Base-by-base conservation (phyloP, 2,888 invertebrate genomes). In the Dasypogon diadema region DNA sequence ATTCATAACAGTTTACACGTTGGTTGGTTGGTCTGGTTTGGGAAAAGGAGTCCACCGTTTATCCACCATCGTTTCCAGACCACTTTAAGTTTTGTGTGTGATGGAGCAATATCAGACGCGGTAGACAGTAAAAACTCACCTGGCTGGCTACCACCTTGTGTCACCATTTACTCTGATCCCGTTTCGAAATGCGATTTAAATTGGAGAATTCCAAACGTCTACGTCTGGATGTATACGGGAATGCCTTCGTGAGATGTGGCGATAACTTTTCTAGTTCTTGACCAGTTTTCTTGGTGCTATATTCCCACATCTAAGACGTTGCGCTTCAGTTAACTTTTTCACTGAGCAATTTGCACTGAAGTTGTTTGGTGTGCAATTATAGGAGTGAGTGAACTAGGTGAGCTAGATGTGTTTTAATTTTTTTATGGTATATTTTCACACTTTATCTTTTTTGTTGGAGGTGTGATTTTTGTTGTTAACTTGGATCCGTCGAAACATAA, bases 201-300 rank as follows among this genome's bases (percentile, higher is more conserved):
- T 60, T 60, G 42, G 60, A 18, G 60, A 30, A 60, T 37, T 60
- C 37, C 37, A 60, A n/a, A 22, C 37, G 60, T 37, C 34, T 60
- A n/a, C n/a, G 37, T 60, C 60, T 42, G 42, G 42, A 42, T 12
- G 6, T n/a, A n/a, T 2, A 42, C 42, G n/a, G 42, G 42, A 42
- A 42, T 42, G 42, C n/a, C 21, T n/a, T 22, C 30, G 42, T 60
- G 12, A 60, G 60, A 60, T 60, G 60, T 42, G 8, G n/a, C 37
- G 37, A 60, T 60, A 60, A 60, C n/a, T 60, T 21, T 60, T 42
- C 60, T 60, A 60, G 60, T 18, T 60, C 60, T 60, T 60, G 60
- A 60, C 60, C 60, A 26, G 60, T 60, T 60, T 21, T 60, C 37
- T 21, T 6, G 60, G 60, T 60, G 60, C 37, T 37, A 37, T 60